Base-by-base conservation (phyloP, 2,797 vertebrate species). In the Gila robusta region DNA sequence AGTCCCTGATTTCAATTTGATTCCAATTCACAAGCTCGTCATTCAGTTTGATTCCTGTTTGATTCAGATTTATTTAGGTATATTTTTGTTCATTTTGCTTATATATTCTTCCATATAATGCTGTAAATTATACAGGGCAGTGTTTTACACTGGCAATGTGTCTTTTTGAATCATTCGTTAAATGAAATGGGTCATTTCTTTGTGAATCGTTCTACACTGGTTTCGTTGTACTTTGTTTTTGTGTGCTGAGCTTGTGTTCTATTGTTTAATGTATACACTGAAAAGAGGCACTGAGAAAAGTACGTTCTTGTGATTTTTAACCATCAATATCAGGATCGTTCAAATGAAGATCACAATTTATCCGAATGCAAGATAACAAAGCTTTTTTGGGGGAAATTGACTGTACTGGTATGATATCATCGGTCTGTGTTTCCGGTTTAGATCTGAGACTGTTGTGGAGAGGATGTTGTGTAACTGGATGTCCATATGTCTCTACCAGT, bases 391-490 rank as follows among this genome's bases (percentile, higher is more conserved):
- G 0, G 28, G n/a, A 19, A 47, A 81, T 23, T 69, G 26, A 6
- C 41, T 52, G 56, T 67, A n/a, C 67, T 82, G n/a, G 71, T 6
- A 52, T 41, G 7, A 62, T 28, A 62, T 19, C 3, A 2, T 79
- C 11, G 9, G 9, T 72, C 23, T 71, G 12, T 44, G 21, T 62
- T 44, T 86, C 56, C 71, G 37, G 12, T 66, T 73, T 89, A 99
- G 98, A 92, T 99, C 98, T 14, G 98, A 99, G 95, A 99, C 98
- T 0, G 98, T 99, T 88, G 98, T 99, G 90, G 98, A 99, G 90
- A 96, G 98, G 89, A 99, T 99, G 98, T 95, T 99, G 89, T 99
- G 98, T 90, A 99, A 99, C 87, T 99, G 98, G 98, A 99, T 99
- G 98, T 99, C 98, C 16, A 99, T 99, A 94, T 99, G 98, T 90